A percentile compares a stretch with the other conserved stretches of the same genome.
phyloP scores from a whole-genome alignment of 2,113 vertebrate genomes.

The Amia ocellicauda region DNA sequence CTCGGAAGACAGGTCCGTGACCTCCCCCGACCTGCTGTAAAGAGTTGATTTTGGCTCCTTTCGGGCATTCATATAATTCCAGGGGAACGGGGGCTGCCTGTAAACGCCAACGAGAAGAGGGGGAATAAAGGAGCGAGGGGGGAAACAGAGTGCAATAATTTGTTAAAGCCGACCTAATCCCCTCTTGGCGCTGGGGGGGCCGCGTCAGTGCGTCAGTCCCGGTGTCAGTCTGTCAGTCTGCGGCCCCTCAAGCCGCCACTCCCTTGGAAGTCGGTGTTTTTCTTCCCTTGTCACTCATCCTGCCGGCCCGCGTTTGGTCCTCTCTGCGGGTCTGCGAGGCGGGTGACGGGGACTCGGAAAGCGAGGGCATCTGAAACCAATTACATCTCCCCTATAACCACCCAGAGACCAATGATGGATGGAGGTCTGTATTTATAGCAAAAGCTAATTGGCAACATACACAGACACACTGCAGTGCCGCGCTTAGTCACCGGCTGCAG shows the following conservation, averaged over 20 bases:
- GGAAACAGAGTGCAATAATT: conserved; percentile 56
- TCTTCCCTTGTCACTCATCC: conserved; percentile 41
- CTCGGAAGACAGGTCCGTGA: conserved; percentile 65
- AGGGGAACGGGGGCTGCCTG: conserved; percentile 65
- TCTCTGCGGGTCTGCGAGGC: conserved; percentile 73
- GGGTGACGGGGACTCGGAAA: conserved; percentile 72
- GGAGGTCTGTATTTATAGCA: conserved; percentile 93
- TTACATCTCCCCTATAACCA: conserved; percentile 91
- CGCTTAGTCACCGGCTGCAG: background rate
- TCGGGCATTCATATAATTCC: conserved; percentile 80
- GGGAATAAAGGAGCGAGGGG: conserved; percentile 32
- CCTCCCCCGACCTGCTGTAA: conserved; percentile 68
- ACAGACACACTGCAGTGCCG: conserved; percentile 58
- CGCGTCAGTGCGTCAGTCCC: background rate
- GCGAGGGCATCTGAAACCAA: conserved; percentile 94
- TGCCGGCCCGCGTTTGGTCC: conserved; percentile 63
- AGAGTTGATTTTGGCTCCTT: conserved; percentile 77
- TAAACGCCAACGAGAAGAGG: conserved; percentile 65
- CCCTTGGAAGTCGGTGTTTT: conserved; percentile 27
- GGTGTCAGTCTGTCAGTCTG: too few relatives aligned
- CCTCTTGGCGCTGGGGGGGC: too few relatives aligned
- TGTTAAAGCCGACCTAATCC: conserved; percentile 48
- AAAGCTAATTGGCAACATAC: conserved; percentile 98
- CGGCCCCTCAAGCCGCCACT: background rate
- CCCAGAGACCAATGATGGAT: conserved; percentile 98